Percentiles rank a stretch among this genome's conserved stretches.
phyloP scores from a whole-genome alignment of 2,888 invertebrate species.

The Epinotia brunnichana region DNA sequence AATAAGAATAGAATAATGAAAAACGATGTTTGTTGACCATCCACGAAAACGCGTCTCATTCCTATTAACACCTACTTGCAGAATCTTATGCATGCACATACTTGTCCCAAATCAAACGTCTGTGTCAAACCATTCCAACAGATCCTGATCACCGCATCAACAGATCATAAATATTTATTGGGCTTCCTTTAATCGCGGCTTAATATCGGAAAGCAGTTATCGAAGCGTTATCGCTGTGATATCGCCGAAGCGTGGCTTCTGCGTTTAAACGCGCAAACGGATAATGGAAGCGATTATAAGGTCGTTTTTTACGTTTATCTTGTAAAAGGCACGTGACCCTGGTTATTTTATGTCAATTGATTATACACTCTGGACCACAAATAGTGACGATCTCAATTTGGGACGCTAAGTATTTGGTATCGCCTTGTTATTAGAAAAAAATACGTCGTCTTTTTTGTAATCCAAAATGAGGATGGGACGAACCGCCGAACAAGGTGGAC shows the following conservation, averaged over 20 bases:
- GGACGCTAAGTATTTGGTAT: no score
- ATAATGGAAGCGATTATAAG: slow-evolving; percentile 31
- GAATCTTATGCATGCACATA: not conserved
- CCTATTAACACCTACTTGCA: no score
- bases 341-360: not conserved
- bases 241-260: slow-evolving; percentile 46
- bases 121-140: slow-evolving; percentile 16
- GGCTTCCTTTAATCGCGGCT: slow-evolving; percentile 33
- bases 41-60: no score
- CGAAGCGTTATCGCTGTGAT: slow-evolving; percentile 54
- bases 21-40: no score
- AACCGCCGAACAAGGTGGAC: no score
- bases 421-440: no score
- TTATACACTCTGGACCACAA: not conserved
- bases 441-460: no score
- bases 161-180: slow-evolving; percentile 42
- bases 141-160: slow-evolving; percentile 40
- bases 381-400: no score
- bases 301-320: slow-evolving; percentile 16
- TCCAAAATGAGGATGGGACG: no score
- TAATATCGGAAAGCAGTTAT: slow-evolving; percentile 62
- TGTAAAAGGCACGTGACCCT: not conserved
- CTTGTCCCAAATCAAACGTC: not conserved
- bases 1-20: no score
- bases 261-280: slow-evolving; percentile 15